A percentile compares a stretch with the other conserved stretches of the same genome.
Evolutionary conservation across 2,888 invertebrate species (phyloP).

Genomic region (Drosophila melanosoma): DNA sequence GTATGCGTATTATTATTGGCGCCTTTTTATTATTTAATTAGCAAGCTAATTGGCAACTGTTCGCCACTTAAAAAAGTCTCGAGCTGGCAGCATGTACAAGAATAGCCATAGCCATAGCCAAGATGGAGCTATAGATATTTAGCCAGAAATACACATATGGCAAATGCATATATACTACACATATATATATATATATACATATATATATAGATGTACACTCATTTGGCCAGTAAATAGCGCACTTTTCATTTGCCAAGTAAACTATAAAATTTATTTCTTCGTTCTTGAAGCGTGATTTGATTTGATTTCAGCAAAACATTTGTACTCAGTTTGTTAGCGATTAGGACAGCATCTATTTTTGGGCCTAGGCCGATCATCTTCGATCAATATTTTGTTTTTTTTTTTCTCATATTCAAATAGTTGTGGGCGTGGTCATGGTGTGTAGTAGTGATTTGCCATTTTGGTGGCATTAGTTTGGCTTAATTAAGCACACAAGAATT

Average conservation of each 20-base stretch:
- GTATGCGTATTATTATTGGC: constrained; percentile 72
- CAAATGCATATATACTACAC: not conserved
- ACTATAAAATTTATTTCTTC: constrained; percentile 32
- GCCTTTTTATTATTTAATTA: constrained; percentile 79
- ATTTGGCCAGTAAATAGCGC: constrained; percentile 34
- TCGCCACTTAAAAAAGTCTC: constrained; percentile 36
- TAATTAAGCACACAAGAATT: constrained; percentile 73
- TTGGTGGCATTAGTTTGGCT: constrained; percentile 68
- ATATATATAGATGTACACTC: not conserved
- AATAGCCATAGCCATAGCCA: constrained; percentile 60
- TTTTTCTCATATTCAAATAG: not conserved
- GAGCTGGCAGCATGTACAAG: constrained; percentile 52
- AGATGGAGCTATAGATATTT: constrained; percentile 5
- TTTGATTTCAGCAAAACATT: constrained; percentile 37
- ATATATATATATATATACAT: constrained; percentile 2
- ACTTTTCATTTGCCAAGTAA: constrained; percentile 57
- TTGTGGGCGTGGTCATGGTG: constrained; percentile 39
- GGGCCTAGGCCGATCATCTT: constrained; percentile 41
- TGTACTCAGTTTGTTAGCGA: constrained; percentile 27
- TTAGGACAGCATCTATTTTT: constrained; percentile 73
- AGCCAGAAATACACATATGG: constrained; percentile 39
- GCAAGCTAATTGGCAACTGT: constrained; percentile 77
- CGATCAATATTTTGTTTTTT: constrained; percentile 15
- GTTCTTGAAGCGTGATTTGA: constrained; percentile 45
- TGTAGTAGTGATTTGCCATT: not conserved